These are phyloP conservation scores for Octonoba sinensis DNA, from an alignment of 2,888 invertebrate genomes.

Conservation along the genomic window DNA sequence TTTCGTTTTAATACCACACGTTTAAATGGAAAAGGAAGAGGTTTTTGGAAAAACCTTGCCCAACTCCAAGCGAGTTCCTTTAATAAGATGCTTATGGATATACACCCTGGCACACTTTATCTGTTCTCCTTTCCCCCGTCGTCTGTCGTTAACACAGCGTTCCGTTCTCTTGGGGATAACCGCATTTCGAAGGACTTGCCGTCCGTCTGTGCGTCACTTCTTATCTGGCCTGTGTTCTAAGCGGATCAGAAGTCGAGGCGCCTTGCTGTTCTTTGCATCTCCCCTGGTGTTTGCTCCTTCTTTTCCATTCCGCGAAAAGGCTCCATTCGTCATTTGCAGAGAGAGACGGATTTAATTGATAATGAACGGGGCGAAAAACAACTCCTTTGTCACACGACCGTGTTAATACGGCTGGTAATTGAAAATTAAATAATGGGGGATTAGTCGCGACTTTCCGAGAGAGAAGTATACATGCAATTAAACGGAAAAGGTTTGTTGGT, in stretches of 20 bases:
- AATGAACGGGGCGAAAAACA: constrained; percentile 20
- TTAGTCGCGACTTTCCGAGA: constrained; percentile 8
- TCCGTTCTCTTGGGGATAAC: constrained; percentile 41
- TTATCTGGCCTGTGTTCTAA: constrained; percentile 25
- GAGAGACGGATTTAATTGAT: constrained; percentile 42
- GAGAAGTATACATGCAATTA: too few relatives aligned
- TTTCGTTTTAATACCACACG: constrained; percentile 56
- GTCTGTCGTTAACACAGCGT: constrained; percentile 33
- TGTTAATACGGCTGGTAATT: constrained; percentile 31
- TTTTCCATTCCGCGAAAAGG: constrained; percentile 9
- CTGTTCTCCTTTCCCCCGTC: background rate
- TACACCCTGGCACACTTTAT: constrained; percentile 13
- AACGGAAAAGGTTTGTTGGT: too few relatives aligned
- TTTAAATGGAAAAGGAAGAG: constrained; percentile 41
- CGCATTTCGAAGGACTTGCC: constrained; percentile 35
- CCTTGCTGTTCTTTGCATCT: constrained; percentile 3
- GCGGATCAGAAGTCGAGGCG: constrained; percentile 28
- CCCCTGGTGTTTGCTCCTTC: background rate
- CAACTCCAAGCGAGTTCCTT: constrained; percentile 8
- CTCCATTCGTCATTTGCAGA: background rate
- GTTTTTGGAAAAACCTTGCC: constrained; percentile 30
- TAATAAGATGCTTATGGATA: constrained; percentile 57
- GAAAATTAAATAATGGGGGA: constrained; percentile 57
- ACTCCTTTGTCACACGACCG: background rate
- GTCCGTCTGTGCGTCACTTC: background rate